Percentiles rank a stretch among this genome's conserved stretches.
phyloP scores from a whole-genome alignment of 2,888 invertebrate species.

The Phanerotoma sp. region DNA sequence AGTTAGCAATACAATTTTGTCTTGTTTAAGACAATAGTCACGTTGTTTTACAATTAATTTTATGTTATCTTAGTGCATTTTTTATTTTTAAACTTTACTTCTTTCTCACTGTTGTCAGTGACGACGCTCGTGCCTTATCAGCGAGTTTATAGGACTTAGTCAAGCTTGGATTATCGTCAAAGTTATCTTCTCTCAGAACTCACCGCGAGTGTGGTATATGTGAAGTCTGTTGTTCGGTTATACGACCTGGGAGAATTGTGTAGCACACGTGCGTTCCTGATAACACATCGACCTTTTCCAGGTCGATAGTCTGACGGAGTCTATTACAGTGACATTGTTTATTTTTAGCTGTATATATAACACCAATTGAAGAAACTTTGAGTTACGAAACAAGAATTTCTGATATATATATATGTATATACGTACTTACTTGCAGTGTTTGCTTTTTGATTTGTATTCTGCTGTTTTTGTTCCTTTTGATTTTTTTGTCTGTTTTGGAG shows the following conservation, averaged over 20 bases:
- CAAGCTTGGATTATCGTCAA: slow-evolving; percentile 31
- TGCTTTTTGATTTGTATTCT: too few species aligned
- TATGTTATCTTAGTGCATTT: background rate
- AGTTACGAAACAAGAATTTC: too few species aligned
- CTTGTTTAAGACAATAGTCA: too few species aligned
- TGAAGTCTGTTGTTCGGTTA: slow-evolving; percentile 3
- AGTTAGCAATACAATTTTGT: too few species aligned
- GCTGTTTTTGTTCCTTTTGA: too few species aligned
- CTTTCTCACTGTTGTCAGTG: slow-evolving; percentile 22
- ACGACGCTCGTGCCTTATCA: slow-evolving; percentile 48
- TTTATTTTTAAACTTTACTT: slow-evolving; percentile 1
- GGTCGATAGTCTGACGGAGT: too few species aligned
- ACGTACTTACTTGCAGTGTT: too few species aligned
- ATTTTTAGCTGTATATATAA: too few species aligned
- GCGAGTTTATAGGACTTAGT: slow-evolving; percentile 27
- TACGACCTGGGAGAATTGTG: background rate
- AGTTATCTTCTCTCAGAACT: slow-evolving; percentile 41
- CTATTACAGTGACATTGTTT: background rate
- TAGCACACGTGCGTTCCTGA: slow-evolving; percentile 39
- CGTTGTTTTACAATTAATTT: too few species aligned
- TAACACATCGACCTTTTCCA: slow-evolving; percentile 20
- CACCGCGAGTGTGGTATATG: slow-evolving; percentile 25
- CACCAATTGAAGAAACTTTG: too few species aligned
- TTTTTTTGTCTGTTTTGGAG: background rate
- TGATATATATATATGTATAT: background rate